Evolutionary conservation across 2,797 vertebrate genomes (phyloP).

Genomic region (Microchirus variegatus): DNA sequence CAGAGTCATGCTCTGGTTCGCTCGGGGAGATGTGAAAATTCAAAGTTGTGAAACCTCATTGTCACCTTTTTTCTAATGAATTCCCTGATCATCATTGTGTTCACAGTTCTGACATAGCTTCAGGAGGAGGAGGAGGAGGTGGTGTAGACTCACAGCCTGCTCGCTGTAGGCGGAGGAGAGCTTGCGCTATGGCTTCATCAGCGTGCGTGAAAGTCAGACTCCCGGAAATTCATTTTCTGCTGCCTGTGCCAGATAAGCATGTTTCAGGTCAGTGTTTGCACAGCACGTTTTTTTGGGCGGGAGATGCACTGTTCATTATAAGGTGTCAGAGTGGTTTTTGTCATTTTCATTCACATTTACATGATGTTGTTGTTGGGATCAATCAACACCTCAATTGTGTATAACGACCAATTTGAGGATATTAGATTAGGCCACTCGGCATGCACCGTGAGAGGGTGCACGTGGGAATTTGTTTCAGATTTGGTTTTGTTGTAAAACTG

Average conservation of each 20-base stretch:
- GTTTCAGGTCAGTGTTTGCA: slow-evolving; percentile 70
- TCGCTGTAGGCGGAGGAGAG: slow-evolving; percentile 40
- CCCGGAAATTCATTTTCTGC: slow-evolving; percentile 79
- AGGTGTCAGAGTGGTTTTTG: slow-evolving; percentile 78
- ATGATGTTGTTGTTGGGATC: slow-evolving; percentile 71
- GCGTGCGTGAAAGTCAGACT: slow-evolving; percentile 71
- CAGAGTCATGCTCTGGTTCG: slow-evolving; percentile 61
- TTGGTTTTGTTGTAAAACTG: slow-evolving; percentile 21
- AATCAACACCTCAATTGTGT: slow-evolving; percentile 77
- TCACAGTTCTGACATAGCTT: slow-evolving; percentile 69
- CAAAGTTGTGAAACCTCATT: slow-evolving; percentile 83
- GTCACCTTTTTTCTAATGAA: slow-evolving; percentile 88
- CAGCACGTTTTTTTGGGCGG: slow-evolving; percentile 36
- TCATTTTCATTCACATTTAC: slow-evolving; percentile 69
- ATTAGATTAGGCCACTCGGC: slow-evolving; percentile 61
- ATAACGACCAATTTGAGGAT: slow-evolving; percentile 76
- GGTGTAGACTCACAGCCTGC: slow-evolving; percentile 36
- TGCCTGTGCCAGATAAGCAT: slow-evolving; percentile 71
- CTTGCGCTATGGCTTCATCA: slow-evolving; percentile 67
- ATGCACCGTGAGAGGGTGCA: slow-evolving; percentile 36
- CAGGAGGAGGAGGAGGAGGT: slow-evolving; percentile 49
- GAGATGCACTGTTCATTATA: slow-evolving; percentile 72
- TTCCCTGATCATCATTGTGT: slow-evolving; percentile 73
- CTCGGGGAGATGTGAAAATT: slow-evolving; percentile 68
- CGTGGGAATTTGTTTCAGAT: slow-evolving; percentile 57